These are phyloP conservation scores for Grammomys surdaster DNA, from an alignment of 2,113 vertebrate genomes.

Conservation along the genomic window DNA sequence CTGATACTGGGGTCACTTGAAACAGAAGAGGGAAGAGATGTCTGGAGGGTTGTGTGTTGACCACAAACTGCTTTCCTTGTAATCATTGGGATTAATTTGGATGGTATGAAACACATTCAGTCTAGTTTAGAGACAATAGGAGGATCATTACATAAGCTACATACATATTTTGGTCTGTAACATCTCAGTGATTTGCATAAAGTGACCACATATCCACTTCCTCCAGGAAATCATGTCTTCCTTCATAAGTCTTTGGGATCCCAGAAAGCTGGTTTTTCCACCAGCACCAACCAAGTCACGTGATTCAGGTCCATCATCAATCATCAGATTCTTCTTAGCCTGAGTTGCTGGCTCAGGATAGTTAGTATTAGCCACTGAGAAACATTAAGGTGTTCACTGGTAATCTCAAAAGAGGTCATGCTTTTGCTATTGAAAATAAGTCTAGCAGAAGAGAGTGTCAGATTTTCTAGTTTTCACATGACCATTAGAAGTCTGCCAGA, in stretches of 20 bases:
- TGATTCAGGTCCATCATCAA: not conserved
- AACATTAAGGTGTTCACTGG: not conserved
- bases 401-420: not conserved
- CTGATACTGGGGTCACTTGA: not conserved
- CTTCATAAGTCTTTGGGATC: not conserved
- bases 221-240: not conserved
- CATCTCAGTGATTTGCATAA: not conserved
- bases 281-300: not conserved
- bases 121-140: not conserved
- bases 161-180: not conserved
- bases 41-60: not conserved
- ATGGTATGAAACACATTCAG: not conserved
- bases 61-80: not conserved
- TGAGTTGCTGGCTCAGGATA: not conserved
- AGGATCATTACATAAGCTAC: not conserved
- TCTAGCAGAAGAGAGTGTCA: not conserved
- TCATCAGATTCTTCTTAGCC: not conserved
- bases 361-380: not conserved
- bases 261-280: not conserved
- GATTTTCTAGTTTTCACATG: not conserved
- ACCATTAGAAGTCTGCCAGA: not conserved
- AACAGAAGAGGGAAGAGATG: not conserved
- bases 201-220: not conserved
- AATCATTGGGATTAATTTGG: slow-evolving; percentile 7
- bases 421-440: slow-evolving; percentile 35